Base-by-base conservation (phyloP, 2,888 invertebrate genomes). In the Tipula helvola region DNA sequence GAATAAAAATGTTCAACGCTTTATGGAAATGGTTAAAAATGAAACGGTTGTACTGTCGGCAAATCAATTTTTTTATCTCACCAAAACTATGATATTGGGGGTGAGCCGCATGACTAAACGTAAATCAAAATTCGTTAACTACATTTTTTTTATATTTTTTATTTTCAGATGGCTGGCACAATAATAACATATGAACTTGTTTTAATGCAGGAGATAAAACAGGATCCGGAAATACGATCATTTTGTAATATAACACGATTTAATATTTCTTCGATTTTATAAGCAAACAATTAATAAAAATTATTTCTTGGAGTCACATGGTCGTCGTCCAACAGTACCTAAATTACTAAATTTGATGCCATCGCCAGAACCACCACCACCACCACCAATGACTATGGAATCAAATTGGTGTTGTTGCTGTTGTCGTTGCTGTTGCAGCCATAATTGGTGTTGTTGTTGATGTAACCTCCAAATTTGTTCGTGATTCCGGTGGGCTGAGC, bases 141-240 rank as follows among this genome's bases (percentile, higher is more conserved):
- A 8, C 5, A 16, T 41, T 85, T 5, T n/a, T 85, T 39, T 16
- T n/a, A 41, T 85, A 41, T 16, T 42, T 2, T 36, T 5, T 39
- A 85, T 10, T 85, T 85, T 10, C 44, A 93, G 93, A 93, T 93
- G 88, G 94, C 93, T 47, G 94, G 94, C 57, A 93, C 93, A 12
- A 93, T 95, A 87, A 92, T 94, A 5, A 95, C 95, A 86, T 95
- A 95, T 88, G 95, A 95, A 89, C 91, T 95, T 71, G 94, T 95
- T n/a, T 90, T 95, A 86, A 90, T 95, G 88, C 94, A 95, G 90
- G 94, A 94, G 88, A 93, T 91, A 88, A 91, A 90, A 88, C 90
- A 85, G 18, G 85, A 85, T 42, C 85, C 85, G 5, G 85, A 85
- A 85, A 85, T 44, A 12, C 39, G n/a, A 0, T 42, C 39, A 13